These are phyloP conservation scores for Pherbina coryleti DNA, from an alignment of 2,888 invertebrate genomes.

Conservation along the genomic window DNA sequence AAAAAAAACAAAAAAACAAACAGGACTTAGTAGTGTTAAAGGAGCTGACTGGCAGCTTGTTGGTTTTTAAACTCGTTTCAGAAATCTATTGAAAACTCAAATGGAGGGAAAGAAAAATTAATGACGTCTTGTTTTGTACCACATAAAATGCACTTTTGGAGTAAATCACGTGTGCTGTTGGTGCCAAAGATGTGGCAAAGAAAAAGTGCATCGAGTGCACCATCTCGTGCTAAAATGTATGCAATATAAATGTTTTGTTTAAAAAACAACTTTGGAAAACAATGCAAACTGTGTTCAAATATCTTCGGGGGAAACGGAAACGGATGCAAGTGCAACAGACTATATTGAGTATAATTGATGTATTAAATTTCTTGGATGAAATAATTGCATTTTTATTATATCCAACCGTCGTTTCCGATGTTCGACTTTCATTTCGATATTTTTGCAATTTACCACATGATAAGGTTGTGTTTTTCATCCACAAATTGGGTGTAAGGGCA, in stretches of 20 bases:
- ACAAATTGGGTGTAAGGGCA: no score
- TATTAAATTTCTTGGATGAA: constrained; percentile 45
- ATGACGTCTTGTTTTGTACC: constrained; percentile 18
- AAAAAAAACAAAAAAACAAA: not conserved
- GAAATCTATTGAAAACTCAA: constrained; percentile 9
- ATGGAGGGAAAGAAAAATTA: constrained; percentile 13
- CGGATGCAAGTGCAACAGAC: constrained; percentile 50
- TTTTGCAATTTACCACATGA: no score
- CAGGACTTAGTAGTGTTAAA: not conserved
- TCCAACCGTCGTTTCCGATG: no score
- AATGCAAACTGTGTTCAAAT: constrained; percentile 3
- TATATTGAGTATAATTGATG: constrained; percentile 58
- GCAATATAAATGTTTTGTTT: not conserved
- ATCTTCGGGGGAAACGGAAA: not conserved
- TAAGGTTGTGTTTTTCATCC: no score
- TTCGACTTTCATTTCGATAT: no score
- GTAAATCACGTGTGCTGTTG: constrained; percentile 34
- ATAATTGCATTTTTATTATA: no score
- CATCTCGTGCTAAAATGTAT: not conserved
- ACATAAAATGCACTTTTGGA: constrained; percentile 21
- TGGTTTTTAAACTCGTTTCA: not conserved
- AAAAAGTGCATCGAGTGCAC: constrained; percentile 22
- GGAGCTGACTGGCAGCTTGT: not conserved
- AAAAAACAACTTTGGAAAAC: not conserved
- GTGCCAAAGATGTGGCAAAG: constrained; percentile 18